A percentile compares a stretch with the other conserved stretches of the same genome.
Evolutionary conservation across 2,888 invertebrate species (phyloP).

Genomic region (Rhabditoides inermis): DNA sequence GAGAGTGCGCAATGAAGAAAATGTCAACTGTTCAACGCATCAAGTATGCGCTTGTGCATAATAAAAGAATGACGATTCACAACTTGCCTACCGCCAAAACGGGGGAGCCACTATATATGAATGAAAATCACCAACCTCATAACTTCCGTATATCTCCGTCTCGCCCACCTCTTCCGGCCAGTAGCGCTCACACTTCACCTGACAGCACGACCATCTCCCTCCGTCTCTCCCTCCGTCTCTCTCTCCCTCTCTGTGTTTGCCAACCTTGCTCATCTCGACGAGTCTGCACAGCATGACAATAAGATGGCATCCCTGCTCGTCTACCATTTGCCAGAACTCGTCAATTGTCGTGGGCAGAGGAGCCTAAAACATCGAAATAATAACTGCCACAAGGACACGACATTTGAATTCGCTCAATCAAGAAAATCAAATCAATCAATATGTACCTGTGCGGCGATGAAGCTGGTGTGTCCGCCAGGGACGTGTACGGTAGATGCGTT

Average conservation of each 20-base stretch:
- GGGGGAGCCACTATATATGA: no score
- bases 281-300: conserved; percentile 44
- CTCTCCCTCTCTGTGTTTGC: conserved; percentile 34
- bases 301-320: conserved; percentile 27
- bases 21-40: no score
- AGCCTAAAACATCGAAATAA: conserved; percentile 12
- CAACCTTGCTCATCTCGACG: conserved; percentile 33
- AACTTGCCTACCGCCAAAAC: no score
- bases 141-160: conserved; percentile 24
- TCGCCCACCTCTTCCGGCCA: conserved; percentile 31
- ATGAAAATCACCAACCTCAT: no score
- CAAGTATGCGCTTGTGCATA: no score
- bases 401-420: neutral
- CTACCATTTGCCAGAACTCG: conserved; percentile 47
- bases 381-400: neutral
- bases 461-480: conserved; percentile 21
- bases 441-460: conserved; percentile 40
- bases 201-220: conserved; percentile 11
- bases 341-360: conserved; percentile 35
- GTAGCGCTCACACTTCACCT: conserved; percentile 40
- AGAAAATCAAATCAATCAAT: neutral
- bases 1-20: no score
- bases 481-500: conserved; percentile 37
- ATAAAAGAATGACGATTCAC: no score
- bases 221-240: conserved; percentile 32